Conservation (phyloP, 2,888 invertebrate genomes). For the Norana najaformis region DNA sequence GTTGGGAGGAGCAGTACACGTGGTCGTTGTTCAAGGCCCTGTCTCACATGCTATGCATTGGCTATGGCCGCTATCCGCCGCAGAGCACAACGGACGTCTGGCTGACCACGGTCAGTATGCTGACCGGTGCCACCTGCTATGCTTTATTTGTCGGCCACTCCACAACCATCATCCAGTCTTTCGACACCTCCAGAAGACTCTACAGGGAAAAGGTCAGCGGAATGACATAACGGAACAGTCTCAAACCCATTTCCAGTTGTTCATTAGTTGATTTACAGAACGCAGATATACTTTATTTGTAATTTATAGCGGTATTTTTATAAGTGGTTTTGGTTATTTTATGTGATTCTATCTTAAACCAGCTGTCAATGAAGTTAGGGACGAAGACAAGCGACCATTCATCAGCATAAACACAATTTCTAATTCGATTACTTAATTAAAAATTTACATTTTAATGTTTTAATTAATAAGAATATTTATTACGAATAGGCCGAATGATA, state of each 20-base stretch:
- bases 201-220: slow-evolving; percentile 89
- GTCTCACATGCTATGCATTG: slow-evolving; percentile 98
- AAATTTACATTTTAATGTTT: too few relatives aligned
- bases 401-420: too few relatives aligned
- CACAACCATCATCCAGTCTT: slow-evolving; percentile 95
- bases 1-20: slow-evolving; percentile 96
- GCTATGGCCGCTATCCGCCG: slow-evolving; percentile 95
- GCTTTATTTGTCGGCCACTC: slow-evolving; percentile 97
- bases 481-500: too few relatives aligned
- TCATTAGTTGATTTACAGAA: neutral
- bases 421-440: too few relatives aligned
- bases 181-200: slow-evolving; percentile 93
- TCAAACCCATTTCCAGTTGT: neutral
- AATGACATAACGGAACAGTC: neutral
- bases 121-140: slow-evolving; percentile 97
- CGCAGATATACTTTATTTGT: neutral
- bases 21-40: slow-evolving; percentile 98
- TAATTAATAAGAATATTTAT: too few relatives aligned
- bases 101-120: slow-evolving; percentile 93
- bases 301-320: neutral
- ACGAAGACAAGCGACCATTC: too few relatives aligned
- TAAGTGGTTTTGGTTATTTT: neutral
- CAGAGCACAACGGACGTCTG: slow-evolving; percentile 97
- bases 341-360: neutral
- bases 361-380: neutral